Base-by-base conservation (phyloP, 1,140 invertebrate genomes). In the Trachymyrmex cornetzi region DNA sequence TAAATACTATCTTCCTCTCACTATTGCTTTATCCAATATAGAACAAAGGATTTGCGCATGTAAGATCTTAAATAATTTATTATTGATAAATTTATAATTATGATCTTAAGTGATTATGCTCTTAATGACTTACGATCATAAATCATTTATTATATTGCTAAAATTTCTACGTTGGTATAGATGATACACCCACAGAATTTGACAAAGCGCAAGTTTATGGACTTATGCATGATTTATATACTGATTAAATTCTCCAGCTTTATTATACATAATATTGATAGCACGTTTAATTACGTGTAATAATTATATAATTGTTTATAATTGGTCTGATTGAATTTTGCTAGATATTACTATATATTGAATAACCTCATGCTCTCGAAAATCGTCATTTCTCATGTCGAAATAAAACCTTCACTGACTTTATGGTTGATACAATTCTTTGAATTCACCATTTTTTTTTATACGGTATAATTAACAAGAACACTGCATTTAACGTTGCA, bases 291-390 rank as follows among this genome's bases (percentile, higher is more conserved):
- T 84, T 74, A 84, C 22, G 69, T 44, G 38, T 75, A 84, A 75
- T 75, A 84, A 84, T 84, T 84, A 75, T 24, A 57, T 63, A 69
- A 84, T 75, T 75, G 80, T 84, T 84, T 55, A 61, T 69, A 63
- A 84, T 84, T 84, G 57, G 11, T 50, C 38, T 14, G 80, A 16
- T 27, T 59, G 67, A 3, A 84, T 61, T 84, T 75, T 48, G 69
- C n/a, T 16, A 24, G 55, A 63, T 84, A 84, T 61, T 14, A 27
- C 48, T 16, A 27, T 59, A 34, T 24, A 61, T 24, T 12, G 69
- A 84, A 59, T 81, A 72, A 59, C 9, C 22, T 12, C 24, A 16
- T 4, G 9, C 55, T n/a, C 11, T 34, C 27, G 2, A 55, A 66
- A 80, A 30, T 61, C 9, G 4, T 48, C 7, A 55, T 55, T 67